These are phyloP conservation scores for Oreochromis niloticus DNA, from an alignment of 2,113 vertebrate genomes.

Conservation along the genomic window DNA sequence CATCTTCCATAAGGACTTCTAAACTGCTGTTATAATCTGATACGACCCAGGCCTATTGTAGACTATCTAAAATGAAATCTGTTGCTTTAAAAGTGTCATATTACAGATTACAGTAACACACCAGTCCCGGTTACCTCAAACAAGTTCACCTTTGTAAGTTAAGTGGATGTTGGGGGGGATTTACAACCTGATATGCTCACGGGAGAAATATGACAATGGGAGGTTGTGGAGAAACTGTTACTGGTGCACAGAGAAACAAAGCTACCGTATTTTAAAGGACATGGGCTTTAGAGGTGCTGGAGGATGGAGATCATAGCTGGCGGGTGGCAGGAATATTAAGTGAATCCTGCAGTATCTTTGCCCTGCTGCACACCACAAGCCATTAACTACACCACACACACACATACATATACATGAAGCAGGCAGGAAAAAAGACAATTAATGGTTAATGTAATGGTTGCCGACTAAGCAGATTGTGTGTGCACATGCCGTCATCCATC, in stretches of 20 bases:
- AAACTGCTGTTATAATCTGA: not conserved
- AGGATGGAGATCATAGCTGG: conserved; percentile 47
- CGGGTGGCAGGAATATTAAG: conserved; percentile 57
- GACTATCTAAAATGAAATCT: not conserved
- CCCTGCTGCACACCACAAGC: conserved; percentile 36
- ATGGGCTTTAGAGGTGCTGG: conserved; percentile 18
- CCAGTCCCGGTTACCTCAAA: not conserved
- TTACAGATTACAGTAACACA: not conserved
- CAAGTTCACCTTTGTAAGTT: not conserved
- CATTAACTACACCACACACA: conserved; percentile 30
- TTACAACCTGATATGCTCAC: not conserved
- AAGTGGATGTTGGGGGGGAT: conserved; percentile 1
- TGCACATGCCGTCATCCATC: conserved; percentile 49
- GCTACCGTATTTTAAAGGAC: conserved; percentile 1
- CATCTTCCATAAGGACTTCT: not conserved
- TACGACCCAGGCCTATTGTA: not conserved
- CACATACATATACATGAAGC: not conserved
- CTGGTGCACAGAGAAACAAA: conserved; percentile 25
- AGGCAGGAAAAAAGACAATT: conserved; percentile 15
- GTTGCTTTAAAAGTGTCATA: not conserved
- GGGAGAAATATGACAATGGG: not conserved
- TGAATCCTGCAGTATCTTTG: conserved; percentile 45
- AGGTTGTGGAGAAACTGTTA: not conserved
- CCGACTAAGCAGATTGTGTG: conserved; percentile 54
- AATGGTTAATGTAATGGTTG: conserved; percentile 51